Evolutionary conservation across 2,797 vertebrate species (phyloP).

Genomic region (Calcarius lapponicus): DNA sequence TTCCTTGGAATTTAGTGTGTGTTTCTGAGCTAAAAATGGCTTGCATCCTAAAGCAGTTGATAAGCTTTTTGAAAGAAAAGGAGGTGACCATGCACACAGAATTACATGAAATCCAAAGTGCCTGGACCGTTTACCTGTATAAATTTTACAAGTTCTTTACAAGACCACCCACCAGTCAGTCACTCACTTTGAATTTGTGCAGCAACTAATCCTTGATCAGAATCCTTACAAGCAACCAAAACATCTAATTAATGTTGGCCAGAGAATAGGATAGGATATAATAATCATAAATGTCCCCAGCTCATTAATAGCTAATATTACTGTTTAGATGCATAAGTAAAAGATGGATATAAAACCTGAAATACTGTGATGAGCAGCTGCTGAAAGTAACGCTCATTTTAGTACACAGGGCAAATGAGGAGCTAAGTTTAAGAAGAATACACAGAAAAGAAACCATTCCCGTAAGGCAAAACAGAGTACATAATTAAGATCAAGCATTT

Average conservation of each 20-base stretch:
- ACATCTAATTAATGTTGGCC: background rate
- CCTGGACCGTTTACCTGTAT: background rate
- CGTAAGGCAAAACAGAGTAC: constrained; percentile 14
- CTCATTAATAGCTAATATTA: background rate
- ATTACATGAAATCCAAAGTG: background rate
- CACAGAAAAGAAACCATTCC: background rate
- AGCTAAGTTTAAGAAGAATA: background rate
- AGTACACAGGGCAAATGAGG: background rate
- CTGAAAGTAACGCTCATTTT: background rate
- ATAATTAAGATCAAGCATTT: constrained; percentile 44
- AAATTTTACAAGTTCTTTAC: background rate
- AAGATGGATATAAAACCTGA: background rate
- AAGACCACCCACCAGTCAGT: background rate
- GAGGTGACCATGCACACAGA: background rate
- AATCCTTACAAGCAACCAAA: background rate
- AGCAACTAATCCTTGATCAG: background rate
- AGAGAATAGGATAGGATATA: background rate
- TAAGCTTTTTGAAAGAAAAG: background rate
- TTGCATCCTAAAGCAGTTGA: background rate
- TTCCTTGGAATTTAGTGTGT: background rate
- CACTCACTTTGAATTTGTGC: background rate
- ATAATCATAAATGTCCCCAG: background rate
- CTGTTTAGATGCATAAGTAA: background rate
- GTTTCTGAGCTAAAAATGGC: constrained; percentile 15
- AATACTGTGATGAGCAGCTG: background rate